Base-by-base conservation (phyloP, 2,113 vertebrate genomes). In the Bagarius yarrelli region DNA sequence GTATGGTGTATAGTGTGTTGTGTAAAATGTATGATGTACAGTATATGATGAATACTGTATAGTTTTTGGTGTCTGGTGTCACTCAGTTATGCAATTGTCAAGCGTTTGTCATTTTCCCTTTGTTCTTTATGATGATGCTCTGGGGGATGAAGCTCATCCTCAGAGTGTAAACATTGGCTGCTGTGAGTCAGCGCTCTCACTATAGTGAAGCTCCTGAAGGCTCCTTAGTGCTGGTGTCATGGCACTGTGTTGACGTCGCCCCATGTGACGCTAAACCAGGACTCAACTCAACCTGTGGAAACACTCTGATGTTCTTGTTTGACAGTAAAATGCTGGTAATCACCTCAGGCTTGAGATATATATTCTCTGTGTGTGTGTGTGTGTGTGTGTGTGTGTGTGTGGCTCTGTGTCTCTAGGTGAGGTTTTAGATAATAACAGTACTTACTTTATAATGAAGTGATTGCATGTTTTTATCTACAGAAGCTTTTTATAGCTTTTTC, bases 121-220 rank as follows among this genome's bases (percentile, higher is more conserved):
- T 59, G 77, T 63, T 30, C 67, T 36, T 56, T n/a, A 14, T 82
- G 79, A 85, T 75, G 1, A 25, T 30, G 61, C 81, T 78, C 73
- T 70, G 36, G 32, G 83, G 83, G 76, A 81, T 40, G n/a, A n/a
- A 57, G 25, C 30, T 50, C 32, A 71, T 36, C 72, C 40, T 76
- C 64, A 80, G 36, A 47, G 63, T 23, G 50, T 81, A 83, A 86
- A 86, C 82, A 86, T 86, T 63, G 83, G 83, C 74, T 85, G 83
- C 84, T 79, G 55, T 44, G 74, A 61, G 30, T 75, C 36, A 4
- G 36, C 36, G 56, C 63, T 72, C 16, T 83, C 61, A 40, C 79
- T 69, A 25, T 72, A 34, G 81, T 70, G 47, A 40, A 47, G 34
- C 57, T 61, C 23, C 23, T 34, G 70, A 34, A 21, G n/a, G 23